These are phyloP conservation scores for Lipotes vexillifer DNA, from an alignment of 2,113 vertebrate genomes.

Conservation along the genomic window DNA sequence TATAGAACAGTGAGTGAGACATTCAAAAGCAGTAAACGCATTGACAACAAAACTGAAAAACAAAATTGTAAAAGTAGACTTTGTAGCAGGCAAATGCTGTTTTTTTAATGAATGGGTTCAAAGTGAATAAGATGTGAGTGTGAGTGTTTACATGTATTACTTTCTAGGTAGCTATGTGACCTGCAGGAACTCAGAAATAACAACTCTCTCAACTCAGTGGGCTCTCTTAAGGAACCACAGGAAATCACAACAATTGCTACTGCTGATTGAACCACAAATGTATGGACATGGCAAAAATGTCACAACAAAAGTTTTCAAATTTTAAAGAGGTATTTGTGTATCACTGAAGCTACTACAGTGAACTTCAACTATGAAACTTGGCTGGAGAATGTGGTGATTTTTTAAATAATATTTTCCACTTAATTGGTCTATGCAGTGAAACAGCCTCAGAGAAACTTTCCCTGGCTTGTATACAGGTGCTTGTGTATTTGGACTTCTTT, in stretches of 20 bases:
- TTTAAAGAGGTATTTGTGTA: neutral
- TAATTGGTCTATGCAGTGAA: neutral
- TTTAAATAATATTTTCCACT: conserved; percentile 22
- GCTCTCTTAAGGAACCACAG: conserved; percentile 42
- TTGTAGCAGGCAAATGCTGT: neutral
- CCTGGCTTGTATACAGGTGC: neutral
- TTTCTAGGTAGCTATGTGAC: conserved; percentile 63
- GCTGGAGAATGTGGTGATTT: neutral
- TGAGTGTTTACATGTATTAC: conserved; percentile 62
- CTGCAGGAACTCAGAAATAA: conserved; percentile 66
- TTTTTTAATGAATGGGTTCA: conserved; percentile 42
- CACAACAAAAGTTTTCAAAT: neutral
- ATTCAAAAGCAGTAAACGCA: neutral
- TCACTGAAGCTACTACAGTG: neutral
- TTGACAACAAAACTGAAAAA: neutral
- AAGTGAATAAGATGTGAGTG: conserved; percentile 30
- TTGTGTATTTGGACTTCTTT: neutral
- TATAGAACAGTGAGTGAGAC: neutral
- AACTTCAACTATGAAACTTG: neutral
- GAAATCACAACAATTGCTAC: conserved; percentile 50
- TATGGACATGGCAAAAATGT: conserved; percentile 42
- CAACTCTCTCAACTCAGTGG: conserved; percentile 66
- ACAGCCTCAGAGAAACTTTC: neutral
- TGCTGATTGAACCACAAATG: conserved; percentile 59
- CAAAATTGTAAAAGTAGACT: neutral